Evolutionary conservation across 2,888 invertebrate species (phyloP), one percentile per base, ranked within the genome.

Genomic region (Petrophora chlorosata): DNA sequence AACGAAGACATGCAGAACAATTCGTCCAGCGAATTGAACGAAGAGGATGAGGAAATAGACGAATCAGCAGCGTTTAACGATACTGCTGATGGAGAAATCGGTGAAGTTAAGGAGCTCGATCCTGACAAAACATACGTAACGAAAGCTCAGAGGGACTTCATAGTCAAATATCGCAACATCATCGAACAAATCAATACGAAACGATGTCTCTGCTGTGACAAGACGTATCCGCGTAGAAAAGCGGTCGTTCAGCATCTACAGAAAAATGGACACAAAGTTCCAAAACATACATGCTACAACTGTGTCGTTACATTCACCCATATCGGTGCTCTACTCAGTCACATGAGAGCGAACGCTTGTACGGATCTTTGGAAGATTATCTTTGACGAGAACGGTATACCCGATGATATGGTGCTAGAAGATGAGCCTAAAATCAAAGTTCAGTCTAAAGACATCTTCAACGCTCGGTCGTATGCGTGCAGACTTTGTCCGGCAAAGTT

Each of bases 201-300:
- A 58, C 76, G 82, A 13, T 91, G 91, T 56, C 70, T 90, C 15
- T 91, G 91, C 56, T 91, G 91, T 50, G 82, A 90, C 32, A 79
- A 79, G 53, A 84, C 85, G 58, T 84, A 91, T 63, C 90, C 91
- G 1, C 82, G 91, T 1, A 74, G 91, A 46, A 91, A 91, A 65
- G 89, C 91, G 7, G 90, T 91, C 23, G 91, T 91, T 59, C 91
- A 91, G 53, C 91, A 91, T 65, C 73, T 91, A 44, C 91, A 91
- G 68, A 91, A 91, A 73, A 91, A 89, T 68, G 91, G 91, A 2
- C 83, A 87, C 51, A 90, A 89, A 77, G 92, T 93, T 36, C 92
- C 92, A 0, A 91, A 92, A 60, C 92, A 92, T 60, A 92, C 93
- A 0, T 93, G 93, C 63, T 93, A 92, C 60, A 92, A 92, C 66